Percentiles rank a stretch among this genome's conserved stretches.
phyloP scores from a whole-genome alignment of 2,113 vertebrate genomes.

The Zootoca vivipara region DNA sequence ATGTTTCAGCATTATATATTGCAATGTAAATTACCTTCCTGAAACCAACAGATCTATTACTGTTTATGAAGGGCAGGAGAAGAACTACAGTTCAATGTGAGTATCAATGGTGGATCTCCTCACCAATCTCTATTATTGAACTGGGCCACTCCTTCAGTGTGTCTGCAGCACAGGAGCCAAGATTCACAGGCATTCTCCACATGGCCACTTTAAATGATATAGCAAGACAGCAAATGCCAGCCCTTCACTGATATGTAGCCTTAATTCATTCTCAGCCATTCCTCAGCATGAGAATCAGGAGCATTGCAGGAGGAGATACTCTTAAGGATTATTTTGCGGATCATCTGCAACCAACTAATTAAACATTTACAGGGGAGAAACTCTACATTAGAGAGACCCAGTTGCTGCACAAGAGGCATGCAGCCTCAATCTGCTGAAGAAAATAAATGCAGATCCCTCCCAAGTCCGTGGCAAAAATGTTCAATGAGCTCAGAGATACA shows the following conservation, averaged over 20 bases:
- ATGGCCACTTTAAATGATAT: neutral
- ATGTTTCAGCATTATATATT: neutral
- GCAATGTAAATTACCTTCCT: slow-evolving; percentile 43
- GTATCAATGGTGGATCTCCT: neutral
- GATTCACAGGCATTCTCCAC: neutral
- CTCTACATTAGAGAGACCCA: neutral
- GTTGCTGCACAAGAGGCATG: neutral
- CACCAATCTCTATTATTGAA: neutral
- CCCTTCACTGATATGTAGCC: neutral
- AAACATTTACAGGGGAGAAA: neutral
- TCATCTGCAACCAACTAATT: neutral
- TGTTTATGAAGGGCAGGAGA: neutral
- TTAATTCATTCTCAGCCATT: neutral
- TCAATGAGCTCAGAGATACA: neutral
- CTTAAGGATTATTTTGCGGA: neutral
- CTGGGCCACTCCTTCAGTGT: neutral
- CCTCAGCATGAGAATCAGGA: neutral
- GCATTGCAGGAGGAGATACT: neutral
- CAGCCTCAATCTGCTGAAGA: neutral
- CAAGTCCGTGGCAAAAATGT: neutral
- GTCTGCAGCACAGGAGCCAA: neutral
- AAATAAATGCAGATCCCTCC: neutral
- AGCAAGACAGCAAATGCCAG: neutral
- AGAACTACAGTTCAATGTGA: neutral
- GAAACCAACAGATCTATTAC: slow-evolving; percentile 33